phyloP scores from a whole-genome alignment of 2,113 vertebrate genomes.

The Colaptes auratus region DNA sequence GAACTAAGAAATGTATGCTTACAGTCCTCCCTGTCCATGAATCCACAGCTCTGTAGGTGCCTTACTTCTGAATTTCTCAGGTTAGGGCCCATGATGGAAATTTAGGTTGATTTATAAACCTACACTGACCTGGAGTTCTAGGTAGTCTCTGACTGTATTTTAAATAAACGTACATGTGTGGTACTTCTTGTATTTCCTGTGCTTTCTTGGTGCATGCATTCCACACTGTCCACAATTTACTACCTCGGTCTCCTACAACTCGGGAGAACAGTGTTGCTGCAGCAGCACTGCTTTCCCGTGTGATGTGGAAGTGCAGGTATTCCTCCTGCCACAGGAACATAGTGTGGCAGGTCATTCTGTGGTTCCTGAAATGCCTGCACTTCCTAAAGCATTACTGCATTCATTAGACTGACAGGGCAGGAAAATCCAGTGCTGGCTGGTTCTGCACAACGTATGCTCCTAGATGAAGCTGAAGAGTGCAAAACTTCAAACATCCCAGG shows the following conservation, averaged over 20 bases:
- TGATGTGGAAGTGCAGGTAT: neutral
- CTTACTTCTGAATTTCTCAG: neutral
- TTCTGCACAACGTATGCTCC: neutral
- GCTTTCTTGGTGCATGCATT: neutral
- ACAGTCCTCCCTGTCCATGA: neutral
- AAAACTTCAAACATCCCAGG: neutral
- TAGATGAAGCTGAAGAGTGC: neutral
- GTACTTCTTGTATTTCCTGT: neutral
- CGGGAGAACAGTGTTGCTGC: neutral
- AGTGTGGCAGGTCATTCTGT: neutral
- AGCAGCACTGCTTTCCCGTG: neutral
- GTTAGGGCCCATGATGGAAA: neutral
- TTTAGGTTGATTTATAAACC: neutral
- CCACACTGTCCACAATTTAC: neutral
- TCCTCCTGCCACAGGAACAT: neutral
- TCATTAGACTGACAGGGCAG: neutral
- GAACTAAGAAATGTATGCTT: neutral
- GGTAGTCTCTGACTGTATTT: neutral
- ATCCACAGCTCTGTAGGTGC: neutral
- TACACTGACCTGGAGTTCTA: neutral
- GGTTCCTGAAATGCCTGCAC: neutral
- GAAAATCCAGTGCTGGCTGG: neutral
- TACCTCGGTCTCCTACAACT: neutral
- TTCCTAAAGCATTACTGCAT: neutral
- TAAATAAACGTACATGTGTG: neutral